phyloP scores from a whole-genome alignment of 2,888 invertebrate species.

The Subacronicta megacephala region DNA sequence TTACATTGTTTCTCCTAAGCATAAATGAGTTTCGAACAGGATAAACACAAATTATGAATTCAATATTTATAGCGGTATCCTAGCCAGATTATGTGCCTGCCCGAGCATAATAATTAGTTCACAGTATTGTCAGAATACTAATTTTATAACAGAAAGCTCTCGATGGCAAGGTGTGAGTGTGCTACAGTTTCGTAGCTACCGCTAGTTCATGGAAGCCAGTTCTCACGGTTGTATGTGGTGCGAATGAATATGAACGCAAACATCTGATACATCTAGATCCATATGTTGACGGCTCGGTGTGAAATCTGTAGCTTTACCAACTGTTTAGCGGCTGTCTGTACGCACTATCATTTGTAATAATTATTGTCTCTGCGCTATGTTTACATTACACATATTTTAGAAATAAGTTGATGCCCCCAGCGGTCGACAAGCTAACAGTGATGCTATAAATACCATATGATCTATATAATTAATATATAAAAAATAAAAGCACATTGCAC shows the following conservation, averaged over 20 bases:
- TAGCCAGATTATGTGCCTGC: conserved; percentile 60
- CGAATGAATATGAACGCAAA: conserved; percentile 88
- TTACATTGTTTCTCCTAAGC: conserved; percentile 51
- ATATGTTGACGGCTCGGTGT: conserved; percentile 89
- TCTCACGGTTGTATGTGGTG: conserved; percentile 86
- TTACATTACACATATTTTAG: conserved; percentile 80
- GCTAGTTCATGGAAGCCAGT: conserved; percentile 79
- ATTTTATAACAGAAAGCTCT: conserved; percentile 71
- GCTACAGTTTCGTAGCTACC: conserved; percentile 83
- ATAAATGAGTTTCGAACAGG: conserved; percentile 46
- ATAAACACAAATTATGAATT: conserved; percentile 61
- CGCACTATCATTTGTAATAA: conserved; percentile 89
- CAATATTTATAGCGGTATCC: conserved; percentile 63
- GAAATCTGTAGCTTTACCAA: conserved; percentile 89
- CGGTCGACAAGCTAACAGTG: conserved; percentile 64
- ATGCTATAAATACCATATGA: conserved; percentile 40
- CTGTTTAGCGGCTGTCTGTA: conserved; percentile 86
- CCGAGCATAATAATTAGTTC: conserved; percentile 78
- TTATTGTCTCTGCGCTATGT: conserved; percentile 88
- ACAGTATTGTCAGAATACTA: conserved; percentile 78
- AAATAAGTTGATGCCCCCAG: conserved; percentile 74
- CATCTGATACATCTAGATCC: conserved; percentile 88
- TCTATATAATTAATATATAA: conserved; percentile 3
- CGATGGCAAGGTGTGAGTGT: conserved; percentile 76
- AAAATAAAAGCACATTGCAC: no score